Evolutionary conservation across 1,140 invertebrate genomes (phyloP).

Genomic region (Mesaphorura yosii): DNA sequence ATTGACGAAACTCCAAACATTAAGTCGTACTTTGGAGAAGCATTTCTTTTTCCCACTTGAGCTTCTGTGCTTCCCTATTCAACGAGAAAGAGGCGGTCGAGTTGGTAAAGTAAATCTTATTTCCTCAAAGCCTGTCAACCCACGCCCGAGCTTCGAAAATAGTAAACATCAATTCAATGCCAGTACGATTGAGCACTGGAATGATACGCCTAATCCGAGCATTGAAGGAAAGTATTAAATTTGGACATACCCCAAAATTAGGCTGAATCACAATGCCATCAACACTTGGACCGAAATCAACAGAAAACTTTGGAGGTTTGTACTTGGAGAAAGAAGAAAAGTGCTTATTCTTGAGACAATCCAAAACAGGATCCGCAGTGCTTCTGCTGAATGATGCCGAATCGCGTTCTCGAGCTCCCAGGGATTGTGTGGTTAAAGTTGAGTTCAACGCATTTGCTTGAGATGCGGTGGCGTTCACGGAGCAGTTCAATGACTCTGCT

Average conservation of each 20-base stretch:
- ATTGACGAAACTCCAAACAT: conserved; percentile 44
- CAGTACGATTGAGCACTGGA: not conserved
- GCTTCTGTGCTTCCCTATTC: conserved; percentile 2
- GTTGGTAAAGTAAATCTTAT: no score
- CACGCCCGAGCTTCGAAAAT: not conserved
- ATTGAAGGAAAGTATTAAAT: not conserved
- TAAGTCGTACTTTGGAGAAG: conserved; percentile 39
- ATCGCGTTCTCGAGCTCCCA: no score
- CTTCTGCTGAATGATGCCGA: not conserved
- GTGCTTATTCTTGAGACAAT: conserved; percentile 28
- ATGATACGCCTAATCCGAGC: not conserved
- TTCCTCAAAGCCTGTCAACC: not conserved
- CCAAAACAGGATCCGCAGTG: conserved; percentile 21
- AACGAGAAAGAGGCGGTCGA: no score
- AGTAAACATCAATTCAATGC: not conserved
- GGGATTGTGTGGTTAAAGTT: not conserved
- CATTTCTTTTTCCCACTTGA: conserved; percentile 28
- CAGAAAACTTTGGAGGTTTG: conserved; percentile 66
- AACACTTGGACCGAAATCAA: conserved; percentile 72
- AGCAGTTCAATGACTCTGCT: conserved; percentile 73
- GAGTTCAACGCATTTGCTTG: not conserved
- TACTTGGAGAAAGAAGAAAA: conserved; percentile 44
- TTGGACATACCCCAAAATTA: conserved; percentile 11
- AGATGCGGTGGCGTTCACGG: conserved; percentile 40
- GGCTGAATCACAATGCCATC: conserved; percentile 75